Evolutionary conservation across 2,797 vertebrate species (phyloP), one percentile per base, ranked within the genome.

Genomic region (Spondyliosoma cantharus): DNA sequence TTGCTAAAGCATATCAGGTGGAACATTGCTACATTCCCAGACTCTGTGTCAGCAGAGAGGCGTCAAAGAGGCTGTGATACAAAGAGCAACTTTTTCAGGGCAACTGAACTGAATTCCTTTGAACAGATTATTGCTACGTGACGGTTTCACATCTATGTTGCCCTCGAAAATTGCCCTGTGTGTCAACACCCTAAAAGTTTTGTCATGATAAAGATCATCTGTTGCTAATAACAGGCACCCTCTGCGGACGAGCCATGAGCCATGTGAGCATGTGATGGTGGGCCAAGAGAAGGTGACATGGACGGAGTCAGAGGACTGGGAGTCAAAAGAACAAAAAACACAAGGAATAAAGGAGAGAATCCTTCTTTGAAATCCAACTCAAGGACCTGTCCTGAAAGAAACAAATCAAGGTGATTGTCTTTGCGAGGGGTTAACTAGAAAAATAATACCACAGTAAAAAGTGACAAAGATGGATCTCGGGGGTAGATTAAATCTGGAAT

Each of bases 401-500:
- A 83, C 19, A 90, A 84, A 91, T 71, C 52, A 86, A 83, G 20
- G 85, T 92, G 91, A 81, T 71, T 87, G 81, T 86, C 62, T 87
- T 84, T 71, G 78, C 57, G 24, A 80, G 73, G 81, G 62, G 78
- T 88, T 87, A 32, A 86, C 87, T 74, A 32, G 32, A 72, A 85
- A 82, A 87, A 91, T 53, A 87, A 87, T 65, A 46, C n/a, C 49
- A 89, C 80, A 72, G 73, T 66, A 78, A 84, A 63, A 90, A 87
- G 64, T 59, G 66, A 89, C 52, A 88, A 85, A 81, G 85, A 95
- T 95, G 93, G 90, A 92, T 88, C 84, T 93, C 75, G 29, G 85
- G 93, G 94, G 93, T 93, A 93, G 94, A 95, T 95, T 95, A 96
- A 94, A 95, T 95, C 93, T 89, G 93, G 73, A 86, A 78, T 82